Conservation (phyloP, 2,113 vertebrate genomes). For the Pedetes capensis region DNA sequence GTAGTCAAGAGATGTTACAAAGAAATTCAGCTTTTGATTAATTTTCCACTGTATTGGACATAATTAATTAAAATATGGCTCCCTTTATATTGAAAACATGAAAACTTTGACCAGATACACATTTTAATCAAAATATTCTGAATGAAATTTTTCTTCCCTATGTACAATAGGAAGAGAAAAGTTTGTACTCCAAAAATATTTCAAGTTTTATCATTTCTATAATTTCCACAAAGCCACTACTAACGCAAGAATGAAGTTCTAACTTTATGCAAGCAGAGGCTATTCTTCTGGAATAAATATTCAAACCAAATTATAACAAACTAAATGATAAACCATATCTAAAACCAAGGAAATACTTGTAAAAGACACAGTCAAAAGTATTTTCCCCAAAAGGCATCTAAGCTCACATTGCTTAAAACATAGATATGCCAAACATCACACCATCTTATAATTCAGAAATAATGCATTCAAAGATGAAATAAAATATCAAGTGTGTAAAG, state of each 20-base stretch:
- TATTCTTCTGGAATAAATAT: neutral
- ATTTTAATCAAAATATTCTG: neutral
- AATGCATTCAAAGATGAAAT: neutral
- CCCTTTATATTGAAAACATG: neutral
- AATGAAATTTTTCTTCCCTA: neutral
- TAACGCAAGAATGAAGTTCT: slow-evolving; percentile 21
- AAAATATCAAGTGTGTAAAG: neutral
- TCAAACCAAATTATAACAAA: neutral
- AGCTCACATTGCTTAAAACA: neutral
- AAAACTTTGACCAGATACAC: slow-evolving; percentile 5
- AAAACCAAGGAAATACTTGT: neutral
- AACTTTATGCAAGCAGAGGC: neutral
- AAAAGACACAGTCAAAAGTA: neutral
- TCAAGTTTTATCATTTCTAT: neutral
- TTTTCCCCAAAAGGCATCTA: slow-evolving; percentile 30
- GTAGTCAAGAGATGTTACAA: neutral
- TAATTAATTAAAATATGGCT: neutral
- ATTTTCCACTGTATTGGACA: slow-evolving; percentile 20
- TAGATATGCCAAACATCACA: neutral
- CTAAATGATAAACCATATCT: neutral
- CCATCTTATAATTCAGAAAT: slow-evolving; percentile 15
- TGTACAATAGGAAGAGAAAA: neutral
- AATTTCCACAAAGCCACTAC: slow-evolving; percentile 17
- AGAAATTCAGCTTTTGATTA: neutral
- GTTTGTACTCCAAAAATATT: slow-evolving; percentile 1